Evolutionary conservation across 2,113 vertebrate species (phyloP).

Genomic region (Oophaga pumilio): DNA sequence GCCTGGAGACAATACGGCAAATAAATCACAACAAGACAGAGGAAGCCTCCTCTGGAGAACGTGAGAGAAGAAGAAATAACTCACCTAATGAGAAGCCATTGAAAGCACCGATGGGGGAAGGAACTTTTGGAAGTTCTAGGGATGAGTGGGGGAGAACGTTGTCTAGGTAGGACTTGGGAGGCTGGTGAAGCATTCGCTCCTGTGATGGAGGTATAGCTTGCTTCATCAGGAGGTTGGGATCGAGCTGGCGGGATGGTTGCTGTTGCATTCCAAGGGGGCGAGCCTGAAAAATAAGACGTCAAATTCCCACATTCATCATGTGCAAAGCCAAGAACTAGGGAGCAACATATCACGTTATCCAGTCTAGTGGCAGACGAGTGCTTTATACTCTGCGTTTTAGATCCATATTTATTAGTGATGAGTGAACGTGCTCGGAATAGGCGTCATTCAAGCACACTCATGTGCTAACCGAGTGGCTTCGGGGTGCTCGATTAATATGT

Average conservation of each 20-base stretch:
- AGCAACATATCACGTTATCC: neutral
- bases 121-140: slow-evolving; percentile 92
- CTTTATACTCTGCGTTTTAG: too few relatives aligned
- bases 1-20: slow-evolving; percentile 71
- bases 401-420: too few relatives aligned
- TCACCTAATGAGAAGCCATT: slow-evolving; percentile 93
- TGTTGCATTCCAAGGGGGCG: slow-evolving; percentile 87
- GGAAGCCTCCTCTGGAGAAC: neutral
- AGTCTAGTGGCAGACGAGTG: too few relatives aligned
- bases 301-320: neutral
- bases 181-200: slow-evolving; percentile 81
- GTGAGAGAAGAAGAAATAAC: slow-evolving; percentile 58
- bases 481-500: too few relatives aligned
- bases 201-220: slow-evolving; percentile 80
- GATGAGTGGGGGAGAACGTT: slow-evolving; percentile 84
- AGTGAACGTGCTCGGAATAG: too few relatives aligned
- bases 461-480: too few relatives aligned
- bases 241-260: slow-evolving; percentile 88
- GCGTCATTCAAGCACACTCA: too few relatives aligned
- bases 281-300: slow-evolving; percentile 68
- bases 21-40: neutral
- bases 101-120: slow-evolving; percentile 83
- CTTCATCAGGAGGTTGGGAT: slow-evolving; percentile 87
- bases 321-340: neutral
- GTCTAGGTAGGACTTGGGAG: slow-evolving; percentile 88